Evolutionary conservation across 2,797 vertebrate species (phyloP), one percentile per base, ranked within the genome.

Genomic region (Danio tinwini): DNA sequence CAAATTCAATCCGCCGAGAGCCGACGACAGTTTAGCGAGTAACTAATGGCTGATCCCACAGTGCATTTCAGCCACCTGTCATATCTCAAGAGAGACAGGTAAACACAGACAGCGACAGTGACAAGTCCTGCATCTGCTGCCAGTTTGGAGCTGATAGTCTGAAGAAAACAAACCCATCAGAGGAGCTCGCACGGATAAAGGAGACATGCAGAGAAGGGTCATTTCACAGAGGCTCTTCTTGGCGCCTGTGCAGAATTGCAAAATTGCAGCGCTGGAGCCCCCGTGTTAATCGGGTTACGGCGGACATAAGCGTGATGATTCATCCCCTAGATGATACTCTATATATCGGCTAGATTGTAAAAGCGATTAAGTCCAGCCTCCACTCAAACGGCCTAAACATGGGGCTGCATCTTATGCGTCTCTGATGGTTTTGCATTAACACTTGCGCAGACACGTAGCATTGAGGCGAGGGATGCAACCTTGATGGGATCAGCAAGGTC

Each of bases 401-500:
- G 55, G 67, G 68, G 77, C 78, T 61, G 67, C 76, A 78, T 74
- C 75, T 58, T 55, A 77, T 78, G 74, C 73, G 12, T 76, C 80
- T 83, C 65, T 44, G 74, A 82, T 78, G 80, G 68, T 76, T 76
- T 78, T 76, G 58, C 75, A 87, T 84, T 81, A 87, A 84, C 77
- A 82, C 80, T 82, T 74, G 69, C 81, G 61, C 81, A 67, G 80
- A 84, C 77, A 84, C 68, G 29, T 65, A 29, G 64, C 65, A 7
- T 14, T 12, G 21, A 72, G 45, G 85, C 74, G 82, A 76, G 85
- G 85, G 67, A 88, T 77, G 49, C 78, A 80, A 82, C 83, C 74
- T 80, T 75, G 83, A 75, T 74, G 81, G 73, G 70, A 78, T 87
- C 82, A 87, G 85, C 87, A 93, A 93, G 92, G 91, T 91, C 88